These are phyloP conservation scores for Drosophila asahinai DNA, from an alignment of 1,140 invertebrate genomes.

Conservation along the genomic window DNA sequence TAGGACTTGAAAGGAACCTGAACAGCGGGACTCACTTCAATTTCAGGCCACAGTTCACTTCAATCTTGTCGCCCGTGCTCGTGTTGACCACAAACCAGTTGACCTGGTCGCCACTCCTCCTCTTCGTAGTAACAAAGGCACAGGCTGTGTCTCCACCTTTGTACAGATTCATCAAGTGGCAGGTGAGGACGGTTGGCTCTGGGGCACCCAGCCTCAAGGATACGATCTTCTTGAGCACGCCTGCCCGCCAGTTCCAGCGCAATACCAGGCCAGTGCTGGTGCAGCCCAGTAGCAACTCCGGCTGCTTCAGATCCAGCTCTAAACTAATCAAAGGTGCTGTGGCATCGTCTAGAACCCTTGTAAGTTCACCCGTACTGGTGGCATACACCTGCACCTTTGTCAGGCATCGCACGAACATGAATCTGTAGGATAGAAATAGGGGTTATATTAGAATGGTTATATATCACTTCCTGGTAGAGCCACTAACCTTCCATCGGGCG, in stretches of 20 bases:
- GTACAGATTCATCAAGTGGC: constrained; percentile 69
- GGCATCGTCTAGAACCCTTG: constrained; percentile 86
- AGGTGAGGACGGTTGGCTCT: constrained; percentile 40
- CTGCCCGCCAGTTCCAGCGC: constrained; percentile 87
- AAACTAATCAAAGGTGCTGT: constrained; percentile 86
- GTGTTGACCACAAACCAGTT: constrained; percentile 66
- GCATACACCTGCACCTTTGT: constrained; percentile 87
- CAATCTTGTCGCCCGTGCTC: constrained; percentile 28
- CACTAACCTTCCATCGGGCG: constrained; percentile 88
- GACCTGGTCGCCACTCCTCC: constrained; percentile 23
- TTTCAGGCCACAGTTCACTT: constrained; percentile 40
- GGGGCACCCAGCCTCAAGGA: constrained; percentile 16
- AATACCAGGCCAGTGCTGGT: constrained; percentile 86
- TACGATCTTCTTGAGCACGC: constrained; percentile 84
- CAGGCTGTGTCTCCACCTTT: constrained; percentile 63
- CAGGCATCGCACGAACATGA: constrained; percentile 87
- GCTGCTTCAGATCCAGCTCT: constrained; percentile 84
- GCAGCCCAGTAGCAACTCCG: constrained; percentile 86
- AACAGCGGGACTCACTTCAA: constrained; percentile 51
- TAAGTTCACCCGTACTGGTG: constrained; percentile 86
- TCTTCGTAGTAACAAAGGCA: constrained; percentile 58
- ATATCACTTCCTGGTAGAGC: background rate
- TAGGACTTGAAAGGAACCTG: background rate
- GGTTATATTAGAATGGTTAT: constrained; percentile 8
- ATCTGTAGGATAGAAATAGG: constrained; percentile 78